phyloP scores from a whole-genome alignment of 2,888 invertebrate genomes.

The Monochamus alternatus region DNA sequence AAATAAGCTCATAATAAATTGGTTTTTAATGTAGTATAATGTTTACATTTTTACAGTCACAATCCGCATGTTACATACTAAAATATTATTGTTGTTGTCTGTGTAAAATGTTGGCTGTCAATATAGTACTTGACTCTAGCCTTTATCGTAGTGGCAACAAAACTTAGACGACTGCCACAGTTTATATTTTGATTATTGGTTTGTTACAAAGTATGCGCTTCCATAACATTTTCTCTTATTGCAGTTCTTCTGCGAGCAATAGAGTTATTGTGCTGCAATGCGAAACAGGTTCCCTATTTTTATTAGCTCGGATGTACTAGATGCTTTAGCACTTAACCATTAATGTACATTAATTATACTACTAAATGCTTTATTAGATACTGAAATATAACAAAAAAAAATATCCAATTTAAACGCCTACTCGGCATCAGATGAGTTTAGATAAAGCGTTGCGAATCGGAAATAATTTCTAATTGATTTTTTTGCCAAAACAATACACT shows the following conservation, averaged over 20 bases:
- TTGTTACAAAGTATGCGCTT: conserved; percentile 23
- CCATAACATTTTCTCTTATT: conserved; percentile 29
- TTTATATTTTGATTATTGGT: conserved; percentile 26
- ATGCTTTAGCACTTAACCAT: conserved; percentile 44
- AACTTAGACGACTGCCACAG: conserved; percentile 1
- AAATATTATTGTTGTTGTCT: no score
- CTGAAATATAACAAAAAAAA: conserved; percentile 39
- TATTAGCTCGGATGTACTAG: conserved; percentile 36
- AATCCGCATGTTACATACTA: no score
- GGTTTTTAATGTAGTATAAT: no score
- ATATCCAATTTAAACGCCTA: conserved; percentile 30
- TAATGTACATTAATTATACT: conserved; percentile 44
- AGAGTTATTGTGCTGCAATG: conserved; percentile 37
- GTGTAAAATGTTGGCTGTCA: no score
- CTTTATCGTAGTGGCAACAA: conserved; percentile 1
- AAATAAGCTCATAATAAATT: no score
- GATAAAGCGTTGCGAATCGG: conserved; percentile 44
- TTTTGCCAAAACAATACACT: conserved; percentile 36
- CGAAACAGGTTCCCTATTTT: conserved; percentile 37
- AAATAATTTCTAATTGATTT: conserved; percentile 47
- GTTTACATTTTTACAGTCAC: no score
- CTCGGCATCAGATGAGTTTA: conserved; percentile 42
- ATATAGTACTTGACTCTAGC: no score
- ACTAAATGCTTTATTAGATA: conserved; percentile 45
- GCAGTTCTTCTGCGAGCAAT: conserved; percentile 31